phyloP scores from a whole-genome alignment of 2,113 vertebrate genomes.

The Acrocephalus kingi region DNA sequence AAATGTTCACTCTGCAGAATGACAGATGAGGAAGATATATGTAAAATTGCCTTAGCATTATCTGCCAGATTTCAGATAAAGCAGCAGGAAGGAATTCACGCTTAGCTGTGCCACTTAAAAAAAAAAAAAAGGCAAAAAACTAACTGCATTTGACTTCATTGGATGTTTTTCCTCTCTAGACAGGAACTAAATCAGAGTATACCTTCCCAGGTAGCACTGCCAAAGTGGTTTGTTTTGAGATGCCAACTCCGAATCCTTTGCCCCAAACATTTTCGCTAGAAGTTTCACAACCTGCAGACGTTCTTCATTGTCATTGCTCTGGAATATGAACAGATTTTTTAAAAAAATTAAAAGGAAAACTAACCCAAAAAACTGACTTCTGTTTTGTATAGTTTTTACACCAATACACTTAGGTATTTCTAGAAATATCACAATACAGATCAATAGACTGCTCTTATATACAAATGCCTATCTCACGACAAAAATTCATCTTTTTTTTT shows the following conservation, averaged over 20 bases:
- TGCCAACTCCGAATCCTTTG: conserved; percentile 96
- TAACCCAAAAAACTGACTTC: background rate
- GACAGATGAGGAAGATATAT: background rate
- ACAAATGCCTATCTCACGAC: background rate
- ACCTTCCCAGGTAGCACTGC: conserved; percentile 99
- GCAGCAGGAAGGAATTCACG: background rate
- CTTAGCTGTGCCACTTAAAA: background rate
- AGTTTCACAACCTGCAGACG: conserved; percentile 97
- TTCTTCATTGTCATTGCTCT: conserved; percentile 99
- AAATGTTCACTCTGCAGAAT: background rate
- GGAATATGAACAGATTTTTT: conserved; percentile 26
- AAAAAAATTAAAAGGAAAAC: background rate
- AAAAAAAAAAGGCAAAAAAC: too few species aligned
- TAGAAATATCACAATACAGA: background rate
- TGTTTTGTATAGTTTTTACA: background rate
- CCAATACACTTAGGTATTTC: background rate
- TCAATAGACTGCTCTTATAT: background rate
- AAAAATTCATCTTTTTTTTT: background rate
- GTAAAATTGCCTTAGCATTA: background rate
- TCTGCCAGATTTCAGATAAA: background rate
- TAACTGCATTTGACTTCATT: background rate
- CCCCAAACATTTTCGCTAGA: conserved; percentile 99
- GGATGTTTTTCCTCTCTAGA: background rate
- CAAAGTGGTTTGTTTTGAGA: conserved; percentile 98
- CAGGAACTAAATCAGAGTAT: conserved; percentile 22